phyloP scores from a whole-genome alignment of 2,888 invertebrate species.

The Agriopis marginaria region DNA sequence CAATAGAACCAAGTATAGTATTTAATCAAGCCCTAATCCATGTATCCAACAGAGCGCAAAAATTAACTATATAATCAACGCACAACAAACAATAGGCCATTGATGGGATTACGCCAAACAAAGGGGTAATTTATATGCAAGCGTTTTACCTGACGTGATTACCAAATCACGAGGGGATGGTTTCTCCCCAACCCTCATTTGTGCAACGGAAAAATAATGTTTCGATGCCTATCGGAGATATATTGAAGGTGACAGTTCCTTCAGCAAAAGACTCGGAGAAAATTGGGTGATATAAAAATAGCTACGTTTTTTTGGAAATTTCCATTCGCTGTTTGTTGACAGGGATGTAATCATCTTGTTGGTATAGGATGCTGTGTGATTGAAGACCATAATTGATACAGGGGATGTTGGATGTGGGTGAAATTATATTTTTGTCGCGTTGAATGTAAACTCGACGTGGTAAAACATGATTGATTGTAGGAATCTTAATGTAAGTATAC shows the following conservation, averaged over 20 bases:
- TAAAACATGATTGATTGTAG: not conserved
- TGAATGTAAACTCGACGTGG: not conserved
- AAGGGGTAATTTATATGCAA: slow-evolving; percentile 82
- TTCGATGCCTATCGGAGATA: slow-evolving; percentile 68
- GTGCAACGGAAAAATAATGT: slow-evolving; percentile 64
- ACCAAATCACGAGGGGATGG: slow-evolving; percentile 70
- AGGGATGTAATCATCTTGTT: slow-evolving; percentile 23
- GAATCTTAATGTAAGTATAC: too few relatives aligned
- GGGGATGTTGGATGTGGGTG: slow-evolving; percentile 8
- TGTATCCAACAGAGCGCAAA: slow-evolving; percentile 37
- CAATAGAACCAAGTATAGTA: not conserved
- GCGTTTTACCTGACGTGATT: slow-evolving; percentile 80
- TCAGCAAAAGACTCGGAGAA: slow-evolving; percentile 52
- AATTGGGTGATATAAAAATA: slow-evolving; percentile 56
- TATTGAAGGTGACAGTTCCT: slow-evolving; percentile 69
- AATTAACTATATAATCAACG: slow-evolving; percentile 47
- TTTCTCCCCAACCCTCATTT: slow-evolving; percentile 64
- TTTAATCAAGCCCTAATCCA: slow-evolving; percentile 29
- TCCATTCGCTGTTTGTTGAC: slow-evolving; percentile 24
- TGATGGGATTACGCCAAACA: slow-evolving; percentile 71
- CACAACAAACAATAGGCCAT: slow-evolving; percentile 64
- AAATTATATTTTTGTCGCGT: not conserved
- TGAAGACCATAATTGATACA: slow-evolving; percentile 16
- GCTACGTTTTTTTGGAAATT: slow-evolving; percentile 26
- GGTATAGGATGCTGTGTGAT: slow-evolving; percentile 21